Evolutionary conservation across 1,140 invertebrate species (phyloP), one percentile per base, ranked within the genome.

Genomic region (Parapsyche elsis): DNA sequence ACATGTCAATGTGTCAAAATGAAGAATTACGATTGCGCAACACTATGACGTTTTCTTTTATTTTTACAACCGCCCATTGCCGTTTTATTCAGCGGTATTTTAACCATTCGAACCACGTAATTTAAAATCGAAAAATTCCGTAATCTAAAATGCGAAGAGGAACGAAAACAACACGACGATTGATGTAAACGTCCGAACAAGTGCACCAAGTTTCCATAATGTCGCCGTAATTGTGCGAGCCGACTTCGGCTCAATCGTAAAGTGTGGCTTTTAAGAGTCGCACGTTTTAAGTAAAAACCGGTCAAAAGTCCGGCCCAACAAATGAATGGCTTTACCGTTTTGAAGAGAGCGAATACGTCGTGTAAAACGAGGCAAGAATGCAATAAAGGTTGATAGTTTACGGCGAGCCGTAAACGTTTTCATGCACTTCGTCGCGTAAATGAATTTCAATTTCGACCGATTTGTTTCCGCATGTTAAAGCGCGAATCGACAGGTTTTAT

Each of bases 381-480:
- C 16, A 67, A 67, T 67, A 67, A 67, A 67, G 24, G 64, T 7
- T 21, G 16, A 67, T 67, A 67, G 16, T 67, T 67, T 67, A 67
- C 24, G 16, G 19, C 64, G 1, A 1, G 19, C 64, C 16, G 64
- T 67, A 26, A 67, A 67, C 64, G 24, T 16, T 67, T 67, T 21
- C 64, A 67, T 67, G 64, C 16, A 38, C 30, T 38, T 38, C 30
- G 64, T n/a, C 14, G 14, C 19, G 53, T 57, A 57, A 57, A 67
- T 24, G 64, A 23, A 67, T 67, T 67, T 67, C 23, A 26, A 4
- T 23, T 67, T 24, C 12, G 64, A 24, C 64, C 64, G 64, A 67
- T 67, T 67, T 67, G 64, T 59, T 59, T 59, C 53, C n/a, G n/a
- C 53, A 10, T 16, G 14, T 59, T n/a, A 10, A 59, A 59, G 24